These are phyloP conservation scores for Bombus confusus DNA, from an alignment of 1,140 invertebrate genomes.

Conservation along the genomic window DNA sequence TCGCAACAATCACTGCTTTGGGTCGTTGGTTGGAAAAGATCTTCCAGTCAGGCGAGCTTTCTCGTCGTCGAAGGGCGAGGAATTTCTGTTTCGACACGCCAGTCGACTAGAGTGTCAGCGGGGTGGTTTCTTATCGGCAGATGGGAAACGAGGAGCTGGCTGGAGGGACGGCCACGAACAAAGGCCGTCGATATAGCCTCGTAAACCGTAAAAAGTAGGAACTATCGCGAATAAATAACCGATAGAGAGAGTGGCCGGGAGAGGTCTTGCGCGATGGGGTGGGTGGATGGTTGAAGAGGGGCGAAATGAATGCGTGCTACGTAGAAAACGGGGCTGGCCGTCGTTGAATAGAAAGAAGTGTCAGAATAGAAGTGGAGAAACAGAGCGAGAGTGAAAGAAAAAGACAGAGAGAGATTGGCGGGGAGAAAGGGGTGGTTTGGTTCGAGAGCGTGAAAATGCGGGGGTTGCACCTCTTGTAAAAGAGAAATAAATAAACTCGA, in stretches of 20 bases:
- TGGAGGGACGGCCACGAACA: constrained; percentile 41
- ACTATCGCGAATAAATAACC: constrained; percentile 71
- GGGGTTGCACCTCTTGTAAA: constrained; percentile 67
- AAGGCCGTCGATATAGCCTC: constrained; percentile 51
- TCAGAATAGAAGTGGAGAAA: constrained; percentile 32
- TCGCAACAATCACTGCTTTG: neutral
- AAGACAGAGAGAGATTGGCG: neutral
- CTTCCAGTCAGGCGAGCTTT: neutral
- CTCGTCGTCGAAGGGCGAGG: neutral
- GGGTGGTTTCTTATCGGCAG: constrained; percentile 30
- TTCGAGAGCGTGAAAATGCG: constrained; percentile 67
- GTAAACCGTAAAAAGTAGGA: constrained; percentile 59
- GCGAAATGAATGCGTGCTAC: constrained; percentile 65
- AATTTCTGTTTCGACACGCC: constrained; percentile 35
- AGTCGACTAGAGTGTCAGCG: neutral
- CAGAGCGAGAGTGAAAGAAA: neutral
- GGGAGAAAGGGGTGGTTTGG: constrained; percentile 18
- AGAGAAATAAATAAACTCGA: constrained; percentile 69
- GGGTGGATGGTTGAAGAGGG: constrained; percentile 18
- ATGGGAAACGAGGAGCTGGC: constrained; percentile 17
- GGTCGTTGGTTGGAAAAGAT: neutral
- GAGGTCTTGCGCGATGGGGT: constrained; percentile 29
- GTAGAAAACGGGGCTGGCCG: constrained; percentile 42
- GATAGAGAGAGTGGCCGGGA: constrained; percentile 22
- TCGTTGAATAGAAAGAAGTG: constrained; percentile 63